Base-by-base conservation (phyloP, 2,113 vertebrate genomes). In the Ictalurus punctatus region DNA sequence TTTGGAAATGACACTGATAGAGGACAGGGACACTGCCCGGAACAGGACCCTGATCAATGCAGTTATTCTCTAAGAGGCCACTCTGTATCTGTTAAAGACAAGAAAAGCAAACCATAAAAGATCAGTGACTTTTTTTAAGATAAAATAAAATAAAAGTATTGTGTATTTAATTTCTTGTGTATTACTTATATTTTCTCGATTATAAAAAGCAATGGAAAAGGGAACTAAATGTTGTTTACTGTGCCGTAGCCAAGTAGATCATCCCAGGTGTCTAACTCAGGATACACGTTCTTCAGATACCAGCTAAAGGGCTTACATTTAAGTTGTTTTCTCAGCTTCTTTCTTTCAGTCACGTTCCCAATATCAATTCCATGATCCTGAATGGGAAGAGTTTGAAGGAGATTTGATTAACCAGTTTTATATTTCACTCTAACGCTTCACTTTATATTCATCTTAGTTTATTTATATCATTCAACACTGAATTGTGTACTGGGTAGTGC, bases 291-390 rank as follows among this genome's bases (percentile, higher is more conserved):
- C 90, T 99, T 96, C 93, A 99, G 93, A 90, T 99, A 99, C 98
- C 98, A 99, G 93, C 97, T 96, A 91, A 99, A 99, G 54, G 97
- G 98, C 73, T 98, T 99, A 90, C 98, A 99, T 12, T 98, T 97
- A 76, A 99, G 93, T 87, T 92, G 96, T 92, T 97, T 96, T 86
- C 97, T 95, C 78, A 99, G 88, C 0, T 96, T 95, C 94, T 96
- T 98, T 92, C 98, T 96, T 92, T 98, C 97, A 0, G 97, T 97
- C 89, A 99, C 95, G 79, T 99, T 97, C 0, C 98, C 98, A 0
- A 99, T 97, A 91, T 99, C 97, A 86, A 98, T 97, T 25, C 97
- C 97, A 48, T 98, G 97, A 81, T 97, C 96, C 98, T 99, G 93
- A 1, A 85, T 4, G 44, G 2, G 10, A 83, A 44, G 16, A 74